Evolutionary conservation across 2,888 invertebrate genomes (phyloP), one percentile per base, ranked within the genome.

Genomic region (Nipponacmea schrenckii): DNA sequence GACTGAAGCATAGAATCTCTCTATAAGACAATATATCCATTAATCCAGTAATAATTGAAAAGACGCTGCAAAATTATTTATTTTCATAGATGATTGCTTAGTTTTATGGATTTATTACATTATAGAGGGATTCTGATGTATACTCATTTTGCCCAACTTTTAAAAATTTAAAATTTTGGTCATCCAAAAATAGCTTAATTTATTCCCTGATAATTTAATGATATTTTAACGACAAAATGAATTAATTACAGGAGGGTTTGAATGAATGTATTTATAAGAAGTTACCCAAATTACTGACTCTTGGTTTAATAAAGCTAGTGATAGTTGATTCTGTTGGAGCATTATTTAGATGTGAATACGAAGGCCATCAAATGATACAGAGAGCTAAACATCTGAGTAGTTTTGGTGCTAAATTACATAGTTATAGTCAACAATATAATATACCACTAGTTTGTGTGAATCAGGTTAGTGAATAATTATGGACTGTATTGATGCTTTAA

Each of bases 301-400:
- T 84, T 31, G 87, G 89, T 15, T 89, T 89, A 70, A 91, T 93
- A 76, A 92, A 92, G 7, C 87, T 94, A 64, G 89, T 94, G 71
- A 87, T 94, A 14, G 90, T 94, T 24, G 94, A 94, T 86, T 94
- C 94, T 0, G 92, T 94, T 74, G 93, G 94, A 14, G 94, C 93
- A 1, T 89, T 93, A 46, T 94, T 93, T 87, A 79, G 87, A 14
- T 81, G 88, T 70, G 92, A 92, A 72, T 91, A 91, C 80, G 90
- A 91, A 64, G 89, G 90, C 68, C 88, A 90, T n/a, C 89, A 91
- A 69, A 86, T 90, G 68, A 85, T 87, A 62, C 75, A 83, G 65
- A 77, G 87, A 62, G 84, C 86, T 20, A 85, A 86, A 67, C 84
- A 86, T 69, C 76, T 88, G 64, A 77, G 77, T 17, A 64, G 87